Evolutionary conservation across 2,888 invertebrate genomes (phyloP).

Genomic region (Agrochola lychnidis): DNA sequence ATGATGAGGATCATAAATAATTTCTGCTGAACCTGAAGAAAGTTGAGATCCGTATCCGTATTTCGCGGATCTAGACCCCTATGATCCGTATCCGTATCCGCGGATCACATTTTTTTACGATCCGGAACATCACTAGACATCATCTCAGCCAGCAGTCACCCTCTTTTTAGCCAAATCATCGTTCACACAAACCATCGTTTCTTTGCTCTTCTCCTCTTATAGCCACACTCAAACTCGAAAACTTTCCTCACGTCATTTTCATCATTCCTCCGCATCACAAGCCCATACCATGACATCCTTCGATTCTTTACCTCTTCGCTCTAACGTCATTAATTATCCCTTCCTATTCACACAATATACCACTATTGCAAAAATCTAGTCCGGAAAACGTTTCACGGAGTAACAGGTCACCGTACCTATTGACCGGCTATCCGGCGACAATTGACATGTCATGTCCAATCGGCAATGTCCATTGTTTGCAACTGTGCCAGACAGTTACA

Average conservation of each 20-base stretch:
- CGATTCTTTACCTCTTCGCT: not conserved
- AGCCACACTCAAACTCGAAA: not conserved
- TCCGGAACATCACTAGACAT: too few relatives aligned
- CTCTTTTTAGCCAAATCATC: not conserved
- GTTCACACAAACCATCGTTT: not conserved
- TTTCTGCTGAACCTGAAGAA: too few relatives aligned
- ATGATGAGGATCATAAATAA: too few relatives aligned
- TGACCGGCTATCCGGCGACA: conserved; percentile 34
- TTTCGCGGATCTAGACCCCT: too few relatives aligned
- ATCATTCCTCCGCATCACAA: not conserved
- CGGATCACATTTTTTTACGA: too few relatives aligned
- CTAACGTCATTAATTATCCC: not conserved
- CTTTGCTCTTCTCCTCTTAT: not conserved
- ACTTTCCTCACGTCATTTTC: not conserved
- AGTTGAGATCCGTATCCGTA: too few relatives aligned
- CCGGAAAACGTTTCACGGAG: conserved; percentile 39
- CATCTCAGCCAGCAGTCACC: not conserved
- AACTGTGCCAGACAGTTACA: conserved; percentile 73
- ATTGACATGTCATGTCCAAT: conserved; percentile 67
- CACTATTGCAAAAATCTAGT: conserved; percentile 21
- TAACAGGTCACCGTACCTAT: conserved; percentile 27
- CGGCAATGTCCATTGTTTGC: conserved; percentile 73
- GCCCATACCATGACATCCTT: not conserved
- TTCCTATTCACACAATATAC: not conserved
- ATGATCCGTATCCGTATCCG: too few relatives aligned